Percentiles rank a stretch among this genome's conserved stretches.
Conservation (phyloP, 2,797 vertebrate genomes). For the Stomatorhinus walkeri region DNA sequence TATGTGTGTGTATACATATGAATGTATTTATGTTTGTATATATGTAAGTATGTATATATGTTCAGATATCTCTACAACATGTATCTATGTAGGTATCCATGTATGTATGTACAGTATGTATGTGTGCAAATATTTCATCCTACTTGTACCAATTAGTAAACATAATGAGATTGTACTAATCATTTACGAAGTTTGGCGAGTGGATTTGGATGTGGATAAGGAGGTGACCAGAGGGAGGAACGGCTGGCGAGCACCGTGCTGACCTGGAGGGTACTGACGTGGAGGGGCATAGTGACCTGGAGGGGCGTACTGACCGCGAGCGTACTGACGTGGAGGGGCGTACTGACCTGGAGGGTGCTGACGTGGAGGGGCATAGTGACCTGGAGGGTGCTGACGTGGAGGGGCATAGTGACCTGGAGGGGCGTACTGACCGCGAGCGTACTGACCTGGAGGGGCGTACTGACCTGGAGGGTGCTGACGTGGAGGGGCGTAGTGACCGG, state of each 20-base stretch:
- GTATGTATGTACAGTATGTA: background rate
- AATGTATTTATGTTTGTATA: background rate
- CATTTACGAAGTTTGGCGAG: background rate
- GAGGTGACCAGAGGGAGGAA: background rate
- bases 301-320: slow-evolving; percentile 45
- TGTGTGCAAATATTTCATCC: background rate
- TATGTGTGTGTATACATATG: background rate
- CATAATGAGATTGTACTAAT: background rate
- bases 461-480: slow-evolving; percentile 60
- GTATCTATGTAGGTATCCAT: background rate
- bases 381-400: slow-evolving; percentile 90
- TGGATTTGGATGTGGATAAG: background rate
- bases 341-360: slow-evolving; percentile 62
- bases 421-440: slow-evolving; percentile 45
- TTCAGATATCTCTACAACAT: background rate
- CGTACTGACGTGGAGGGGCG: too few species aligned
- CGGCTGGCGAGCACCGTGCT: slow-evolving; percentile 15
- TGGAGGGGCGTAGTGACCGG: slow-evolving; percentile 36
- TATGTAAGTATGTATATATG: background rate
- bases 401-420: slow-evolving; percentile 61
- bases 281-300: too few species aligned
- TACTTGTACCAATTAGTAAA: background rate
- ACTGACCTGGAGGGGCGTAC: slow-evolving; percentile 5
- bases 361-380: slow-evolving; percentile 45
- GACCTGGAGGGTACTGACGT: slow-evolving; percentile 58